These are phyloP conservation scores for Platygyra sinensis DNA, from an alignment of 64 coral and sea anemone species.

Conservation along the genomic window DNA sequence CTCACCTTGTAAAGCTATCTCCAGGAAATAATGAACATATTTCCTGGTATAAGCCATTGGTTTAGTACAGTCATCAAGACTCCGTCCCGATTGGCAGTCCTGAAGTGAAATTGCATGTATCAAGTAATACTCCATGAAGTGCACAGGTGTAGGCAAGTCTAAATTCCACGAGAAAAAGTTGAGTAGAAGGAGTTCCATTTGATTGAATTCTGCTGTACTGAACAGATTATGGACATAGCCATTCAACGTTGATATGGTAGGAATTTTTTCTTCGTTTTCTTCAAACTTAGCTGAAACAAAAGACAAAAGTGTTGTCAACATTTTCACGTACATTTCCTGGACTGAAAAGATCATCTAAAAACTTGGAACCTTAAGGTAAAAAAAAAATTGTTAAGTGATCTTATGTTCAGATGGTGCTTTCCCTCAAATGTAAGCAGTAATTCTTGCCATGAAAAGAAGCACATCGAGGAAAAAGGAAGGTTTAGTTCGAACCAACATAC, in stretches of 20 bases:
- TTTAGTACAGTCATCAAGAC: conserved; percentile 70
- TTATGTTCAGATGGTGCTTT: too few species aligned
- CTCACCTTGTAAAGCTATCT: conserved; percentile 96
- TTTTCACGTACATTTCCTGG: neutral
- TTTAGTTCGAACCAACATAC: too few species aligned
- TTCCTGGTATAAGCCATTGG: conserved; percentile 89
- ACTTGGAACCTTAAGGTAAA: too few species aligned
- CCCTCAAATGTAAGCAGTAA: too few species aligned
- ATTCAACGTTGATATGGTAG: conserved; percentile 85
- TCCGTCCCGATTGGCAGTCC: conserved; percentile 70
- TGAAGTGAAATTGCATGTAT: conserved; percentile 74
- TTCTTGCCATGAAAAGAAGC: too few species aligned
- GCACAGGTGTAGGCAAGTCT: conserved; percentile 87
- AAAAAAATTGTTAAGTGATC: too few species aligned
- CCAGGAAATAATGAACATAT: conserved; percentile 99
- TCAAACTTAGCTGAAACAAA: conserved; percentile 95
- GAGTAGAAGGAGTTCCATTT: conserved; percentile 94
- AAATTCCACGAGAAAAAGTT: conserved; percentile 96
- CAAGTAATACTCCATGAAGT: conserved; percentile 90
- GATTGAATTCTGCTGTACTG: conserved; percentile 79
- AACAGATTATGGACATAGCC: conserved; percentile 89
- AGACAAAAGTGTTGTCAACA: neutral
- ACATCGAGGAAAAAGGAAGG: too few species aligned
- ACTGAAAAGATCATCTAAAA: too few species aligned
- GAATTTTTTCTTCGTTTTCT: conserved; percentile 96